Evolutionary conservation across 1,140 invertebrate genomes (phyloP), one percentile per base, ranked within the genome.

Genomic region (Halesus radiatus): DNA sequence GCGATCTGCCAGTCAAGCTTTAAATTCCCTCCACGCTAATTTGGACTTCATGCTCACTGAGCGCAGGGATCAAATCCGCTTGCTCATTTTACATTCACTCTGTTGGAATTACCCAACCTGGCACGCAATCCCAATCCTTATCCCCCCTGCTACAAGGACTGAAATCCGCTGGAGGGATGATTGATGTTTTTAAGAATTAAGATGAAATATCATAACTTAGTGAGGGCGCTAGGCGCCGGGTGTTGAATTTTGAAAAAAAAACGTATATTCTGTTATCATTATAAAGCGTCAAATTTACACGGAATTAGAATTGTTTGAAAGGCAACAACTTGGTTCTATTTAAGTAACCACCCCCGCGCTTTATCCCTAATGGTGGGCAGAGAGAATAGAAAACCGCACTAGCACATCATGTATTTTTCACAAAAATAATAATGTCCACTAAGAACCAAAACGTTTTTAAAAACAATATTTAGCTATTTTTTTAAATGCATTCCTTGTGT

Each of bases 1-100:
- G 5, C 23, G 62, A 66, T 66, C 62, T 66, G 62, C 62, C 62
- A 66, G 62, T 66, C 62, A 66, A 66, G 62, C 62, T 66, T 66
- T 66, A 66, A 66, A 66, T 66, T 3, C 62, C 23, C 13, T 13
- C 29, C 22, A 26, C 22, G 29, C 62, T 26, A 66, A 66, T 66
- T 15, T 66, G 62, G 13, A 26, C 62, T 16, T 26, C n/a, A 66
- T 29, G 62, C 22, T 37, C 62, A 26, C 22, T 66, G 62, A 66
- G 29, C 62, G 15, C 23, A 66, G 13, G 29, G 62, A 66, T 22
- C 62, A 29, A 26, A 66, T 29, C 29, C 62, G 62, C 62, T 66
- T 26, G 62, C 62, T 29, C 22, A 66, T 29, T 66, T 66, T 3
- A 29, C 26, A 26, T 29, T 32, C 62, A n/a, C 16, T 66, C 62